Conservation (phyloP, 2,888 invertebrate species). For the Eilema sororculum region DNA sequence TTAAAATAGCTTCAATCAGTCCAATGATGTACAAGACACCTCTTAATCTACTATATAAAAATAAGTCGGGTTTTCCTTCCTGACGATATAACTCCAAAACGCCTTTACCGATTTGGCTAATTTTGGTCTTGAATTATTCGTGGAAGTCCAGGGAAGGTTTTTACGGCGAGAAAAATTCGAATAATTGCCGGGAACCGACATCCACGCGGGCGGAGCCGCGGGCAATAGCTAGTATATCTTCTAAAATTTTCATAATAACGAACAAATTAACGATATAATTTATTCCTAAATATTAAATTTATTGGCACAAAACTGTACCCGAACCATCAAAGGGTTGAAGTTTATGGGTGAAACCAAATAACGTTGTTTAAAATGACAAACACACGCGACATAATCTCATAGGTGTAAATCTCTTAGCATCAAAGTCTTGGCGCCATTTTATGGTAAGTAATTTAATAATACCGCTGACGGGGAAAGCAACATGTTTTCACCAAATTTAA, state of each 20-base stretch:
- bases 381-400: constrained; percentile 60
- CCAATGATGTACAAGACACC: no score
- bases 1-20: no score
- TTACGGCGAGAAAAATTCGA: no score
- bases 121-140: no score
- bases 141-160: no score
- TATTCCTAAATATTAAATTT: background rate
- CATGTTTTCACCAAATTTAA: constrained; percentile 75
- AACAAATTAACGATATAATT: background rate
- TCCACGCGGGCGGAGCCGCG: no score
- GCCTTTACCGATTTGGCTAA: no score
- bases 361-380: constrained; percentile 63
- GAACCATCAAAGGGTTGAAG: constrained; percentile 56
- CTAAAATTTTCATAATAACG: background rate
- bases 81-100: no score
- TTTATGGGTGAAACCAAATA: constrained; percentile 59
- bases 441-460: constrained; percentile 79
- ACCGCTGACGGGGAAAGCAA: constrained; percentile 65
- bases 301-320: constrained; percentile 32
- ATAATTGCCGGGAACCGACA: no score
- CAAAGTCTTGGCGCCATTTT: constrained; percentile 69
- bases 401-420: constrained; percentile 70
- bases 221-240: no score
- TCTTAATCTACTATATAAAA: no score
- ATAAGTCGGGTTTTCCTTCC: no score